Percentiles rank a stretch among this genome's conserved stretches.
Evolutionary conservation across 2,797 vertebrate species (phyloP).

Genomic region (Pachyuromys duprasi): DNA sequence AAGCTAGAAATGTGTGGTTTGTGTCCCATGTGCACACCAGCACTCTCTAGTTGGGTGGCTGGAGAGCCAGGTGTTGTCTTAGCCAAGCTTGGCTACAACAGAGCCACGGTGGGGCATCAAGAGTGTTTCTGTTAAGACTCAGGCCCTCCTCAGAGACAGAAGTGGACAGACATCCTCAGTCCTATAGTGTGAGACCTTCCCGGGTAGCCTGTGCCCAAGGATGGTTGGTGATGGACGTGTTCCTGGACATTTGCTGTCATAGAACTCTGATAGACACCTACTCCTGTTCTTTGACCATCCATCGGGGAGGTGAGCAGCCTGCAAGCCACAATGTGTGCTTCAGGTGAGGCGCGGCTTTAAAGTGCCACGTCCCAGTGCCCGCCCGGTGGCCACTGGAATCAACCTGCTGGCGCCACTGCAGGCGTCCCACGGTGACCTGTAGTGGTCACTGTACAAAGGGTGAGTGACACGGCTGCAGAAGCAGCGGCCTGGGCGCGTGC

Average conservation of each 20-base stretch:
- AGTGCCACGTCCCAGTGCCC: background rate
- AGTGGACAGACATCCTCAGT: background rate
- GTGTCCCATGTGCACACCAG: background rate
- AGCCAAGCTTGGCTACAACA: background rate
- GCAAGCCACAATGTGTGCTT: background rate
- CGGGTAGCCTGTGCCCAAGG: background rate
- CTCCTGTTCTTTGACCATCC: background rate
- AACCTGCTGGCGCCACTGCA: background rate
- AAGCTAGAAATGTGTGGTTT: background rate
- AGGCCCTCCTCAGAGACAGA: background rate
- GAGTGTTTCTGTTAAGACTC: too few relatives aligned
- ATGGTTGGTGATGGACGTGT: background rate
- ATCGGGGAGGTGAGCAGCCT: background rate
- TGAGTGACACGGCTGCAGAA: background rate
- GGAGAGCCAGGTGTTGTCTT: background rate
- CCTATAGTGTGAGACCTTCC: accelerated
- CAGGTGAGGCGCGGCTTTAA: background rate
- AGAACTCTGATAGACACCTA: too few relatives aligned
- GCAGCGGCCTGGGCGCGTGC: background rate
- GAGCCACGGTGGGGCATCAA: background rate
- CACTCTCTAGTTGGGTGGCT: background rate
- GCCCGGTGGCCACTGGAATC: background rate
- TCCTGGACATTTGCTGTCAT: background rate
- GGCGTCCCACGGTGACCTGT: background rate
- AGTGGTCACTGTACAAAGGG: background rate